Percentiles rank a stretch among this genome's conserved stretches.
Conservation (phyloP, 2,888 invertebrate species). For the Cantharis lateralis region DNA sequence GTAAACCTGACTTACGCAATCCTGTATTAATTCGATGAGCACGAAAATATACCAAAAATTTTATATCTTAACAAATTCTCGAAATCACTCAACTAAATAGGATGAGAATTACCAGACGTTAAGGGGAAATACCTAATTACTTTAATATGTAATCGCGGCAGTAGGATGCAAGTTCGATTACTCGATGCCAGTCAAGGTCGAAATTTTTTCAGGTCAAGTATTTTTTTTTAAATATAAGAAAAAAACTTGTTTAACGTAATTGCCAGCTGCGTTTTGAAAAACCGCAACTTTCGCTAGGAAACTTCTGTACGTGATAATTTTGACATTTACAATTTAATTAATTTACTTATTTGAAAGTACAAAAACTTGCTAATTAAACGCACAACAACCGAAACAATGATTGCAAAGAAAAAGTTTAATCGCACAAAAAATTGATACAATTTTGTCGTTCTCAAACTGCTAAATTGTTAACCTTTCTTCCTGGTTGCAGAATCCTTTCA, state of each 20-base stretch:
- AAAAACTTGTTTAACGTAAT: not conserved
- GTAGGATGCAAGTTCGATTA: not conserved
- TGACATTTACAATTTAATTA: not conserved
- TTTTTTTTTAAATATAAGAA: no score
- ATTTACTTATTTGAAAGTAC: not conserved
- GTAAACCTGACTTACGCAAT: not conserved
- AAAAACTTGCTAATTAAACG: not conserved
- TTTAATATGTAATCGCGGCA: not conserved
- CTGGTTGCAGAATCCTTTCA: conserved; percentile 18
- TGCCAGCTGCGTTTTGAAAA: not conserved
- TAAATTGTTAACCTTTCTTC: conserved; percentile 14
- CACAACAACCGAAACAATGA: conserved; percentile 2
- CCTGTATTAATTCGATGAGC: not conserved
- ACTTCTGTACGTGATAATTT: not conserved
- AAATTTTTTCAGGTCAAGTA: not conserved
- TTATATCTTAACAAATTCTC: not conserved
- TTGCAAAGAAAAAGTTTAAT: not conserved
- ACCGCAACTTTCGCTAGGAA: not conserved
- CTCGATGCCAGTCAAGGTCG: not conserved
- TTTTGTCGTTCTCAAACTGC: conserved; percentile 9
- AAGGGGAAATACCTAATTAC: not conserved
- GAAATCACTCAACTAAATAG: not conserved
- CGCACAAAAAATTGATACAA: conserved; percentile 6
- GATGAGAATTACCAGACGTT: not conserved
- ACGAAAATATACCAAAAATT: not conserved